These are phyloP conservation scores for Rhyacophila brunnea DNA, from an alignment of 1,140 invertebrate genomes.

Conservation along the genomic window DNA sequence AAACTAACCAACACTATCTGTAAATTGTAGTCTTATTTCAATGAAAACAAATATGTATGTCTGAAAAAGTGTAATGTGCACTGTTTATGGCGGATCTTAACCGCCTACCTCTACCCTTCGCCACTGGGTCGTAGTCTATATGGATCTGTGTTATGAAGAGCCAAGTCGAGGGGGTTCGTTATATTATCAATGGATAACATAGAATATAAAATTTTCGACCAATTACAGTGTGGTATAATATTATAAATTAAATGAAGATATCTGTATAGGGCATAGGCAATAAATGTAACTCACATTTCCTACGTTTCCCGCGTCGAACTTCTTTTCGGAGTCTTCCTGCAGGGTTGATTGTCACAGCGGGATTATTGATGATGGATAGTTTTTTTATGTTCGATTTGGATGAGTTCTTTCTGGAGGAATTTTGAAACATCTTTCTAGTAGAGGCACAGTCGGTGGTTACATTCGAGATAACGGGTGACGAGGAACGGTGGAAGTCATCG, in stretches of 20 bases:
- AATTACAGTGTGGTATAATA: too few relatives aligned
- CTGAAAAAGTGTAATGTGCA: too few relatives aligned
- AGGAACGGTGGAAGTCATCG: conserved; percentile 16
- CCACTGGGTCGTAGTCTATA: too few relatives aligned
- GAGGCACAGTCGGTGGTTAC: not conserved
- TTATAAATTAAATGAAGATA: not conserved
- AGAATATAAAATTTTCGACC: too few relatives aligned
- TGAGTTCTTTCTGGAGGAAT: not conserved
- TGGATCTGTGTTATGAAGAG: too few relatives aligned
- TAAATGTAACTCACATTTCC: conserved; percentile 13
- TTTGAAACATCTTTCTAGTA: not conserved
- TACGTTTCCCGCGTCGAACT: conserved; percentile 2
- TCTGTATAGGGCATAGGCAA: not conserved
- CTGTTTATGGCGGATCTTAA: too few relatives aligned
- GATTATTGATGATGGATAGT: conserved; percentile 8
- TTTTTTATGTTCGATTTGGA: not conserved
- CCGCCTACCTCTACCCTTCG: too few relatives aligned
- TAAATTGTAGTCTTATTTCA: too few relatives aligned
- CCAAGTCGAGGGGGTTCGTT: too few relatives aligned
- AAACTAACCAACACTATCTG: too few relatives aligned
- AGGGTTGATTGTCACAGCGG: conserved; percentile 8
- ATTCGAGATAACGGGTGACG: not conserved
- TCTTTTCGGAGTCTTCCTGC: not conserved
- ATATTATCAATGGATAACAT: too few relatives aligned
- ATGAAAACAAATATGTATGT: too few relatives aligned